These are phyloP conservation scores for Sciurus carolinensis DNA, from an alignment of 2,797 vertebrate genomes.

Conservation along the genomic window DNA sequence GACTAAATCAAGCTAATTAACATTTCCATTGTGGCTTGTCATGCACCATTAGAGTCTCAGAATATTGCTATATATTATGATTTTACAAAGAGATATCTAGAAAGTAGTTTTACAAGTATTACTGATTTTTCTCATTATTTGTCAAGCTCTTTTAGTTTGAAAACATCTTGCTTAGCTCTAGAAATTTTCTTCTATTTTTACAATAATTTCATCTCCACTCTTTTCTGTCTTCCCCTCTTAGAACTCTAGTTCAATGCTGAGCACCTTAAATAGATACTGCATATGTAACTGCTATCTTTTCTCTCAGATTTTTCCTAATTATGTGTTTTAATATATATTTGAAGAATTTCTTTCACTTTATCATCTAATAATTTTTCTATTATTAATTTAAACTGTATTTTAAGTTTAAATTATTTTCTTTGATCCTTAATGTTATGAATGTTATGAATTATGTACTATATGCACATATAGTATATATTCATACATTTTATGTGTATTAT, in stretches of 20 bases:
- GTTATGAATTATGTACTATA: too few species aligned
- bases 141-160: background rate
- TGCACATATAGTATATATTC: background rate
- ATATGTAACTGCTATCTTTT: background rate
- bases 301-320: background rate
- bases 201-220: background rate
- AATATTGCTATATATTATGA: background rate
- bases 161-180: background rate
- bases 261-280: background rate
- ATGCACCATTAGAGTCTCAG: background rate
- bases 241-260: background rate
- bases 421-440: background rate
- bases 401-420: background rate
- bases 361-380: background rate
- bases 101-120: background rate
- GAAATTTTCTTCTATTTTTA: background rate
- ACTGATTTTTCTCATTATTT: background rate
- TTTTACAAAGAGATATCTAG: background rate
- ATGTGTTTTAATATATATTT: background rate
- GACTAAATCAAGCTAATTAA: background rate
- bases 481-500: background rate
- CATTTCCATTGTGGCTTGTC: background rate
- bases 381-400: background rate
- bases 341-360: background rate
- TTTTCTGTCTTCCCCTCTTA: background rate